A percentile compares a stretch with the other conserved stretches of the same genome.
Evolutionary conservation across 1,140 invertebrate species (phyloP).

Genomic region (Fopius arisanus): DNA sequence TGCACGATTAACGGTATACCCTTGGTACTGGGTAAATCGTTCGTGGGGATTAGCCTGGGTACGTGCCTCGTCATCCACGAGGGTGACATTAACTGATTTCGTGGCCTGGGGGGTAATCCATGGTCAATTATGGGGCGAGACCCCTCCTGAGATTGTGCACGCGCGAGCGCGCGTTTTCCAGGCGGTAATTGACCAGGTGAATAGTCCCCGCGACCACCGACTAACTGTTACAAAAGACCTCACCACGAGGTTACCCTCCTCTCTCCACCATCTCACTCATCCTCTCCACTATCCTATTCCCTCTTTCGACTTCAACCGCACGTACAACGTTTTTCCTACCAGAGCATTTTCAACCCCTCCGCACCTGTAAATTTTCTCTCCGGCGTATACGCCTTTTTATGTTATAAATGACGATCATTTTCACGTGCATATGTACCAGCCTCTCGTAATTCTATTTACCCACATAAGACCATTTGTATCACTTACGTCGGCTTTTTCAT

Average conservation of each 20-base stretch:
- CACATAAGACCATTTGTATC: neutral
- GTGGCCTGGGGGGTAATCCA: constrained; percentile 46
- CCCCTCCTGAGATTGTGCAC: constrained; percentile 36
- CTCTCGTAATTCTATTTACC: neutral
- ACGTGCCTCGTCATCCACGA: constrained; percentile 40
- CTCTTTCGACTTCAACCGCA: constrained; percentile 4
- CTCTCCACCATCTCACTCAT: neutral
- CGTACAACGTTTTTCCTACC: constrained; percentile 9
- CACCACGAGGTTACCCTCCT: constrained; percentile 5
- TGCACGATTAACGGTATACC: constrained; percentile 33
- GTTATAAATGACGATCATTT: constrained; percentile 1
- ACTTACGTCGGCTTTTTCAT: neutral
- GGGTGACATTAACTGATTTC: constrained; percentile 54
- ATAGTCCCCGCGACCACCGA: constrained; percentile 45
- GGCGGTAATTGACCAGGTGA: constrained; percentile 43
- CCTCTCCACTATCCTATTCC: neutral
- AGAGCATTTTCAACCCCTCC: neutral
- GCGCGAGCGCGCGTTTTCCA: constrained; percentile 33
- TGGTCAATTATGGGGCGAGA: constrained; percentile 41
- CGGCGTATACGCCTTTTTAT: neutral
- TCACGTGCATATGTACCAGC: neutral
- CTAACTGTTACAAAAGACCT: constrained; percentile 50
- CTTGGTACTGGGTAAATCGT: constrained; percentile 28
- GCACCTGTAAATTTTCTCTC: neutral
- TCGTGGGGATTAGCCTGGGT: constrained; percentile 32